A percentile compares a stretch with the other conserved stretches of the same genome.
Evolutionary conservation across 2,113 vertebrate species (phyloP).

Genomic region (Delphinapterus leucas): DNA sequence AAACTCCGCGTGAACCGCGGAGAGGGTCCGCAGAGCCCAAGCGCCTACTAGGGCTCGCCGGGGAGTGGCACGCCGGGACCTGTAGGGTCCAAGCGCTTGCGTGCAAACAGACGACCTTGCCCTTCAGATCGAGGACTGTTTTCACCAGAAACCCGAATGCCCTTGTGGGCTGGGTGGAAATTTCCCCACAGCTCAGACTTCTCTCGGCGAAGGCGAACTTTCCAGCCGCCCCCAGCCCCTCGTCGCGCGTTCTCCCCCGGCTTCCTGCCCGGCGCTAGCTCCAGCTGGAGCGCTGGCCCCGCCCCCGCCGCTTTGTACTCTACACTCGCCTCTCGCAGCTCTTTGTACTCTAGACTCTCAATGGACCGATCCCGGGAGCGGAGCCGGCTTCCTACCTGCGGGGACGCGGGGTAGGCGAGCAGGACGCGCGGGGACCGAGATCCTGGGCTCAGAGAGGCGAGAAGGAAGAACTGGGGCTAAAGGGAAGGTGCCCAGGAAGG

Average conservation of each 20-base stretch:
- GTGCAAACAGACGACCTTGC: background rate
- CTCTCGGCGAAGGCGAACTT: slow-evolving; percentile 63
- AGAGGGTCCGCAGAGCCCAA: background rate
- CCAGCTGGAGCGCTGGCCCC: slow-evolving; percentile 77
- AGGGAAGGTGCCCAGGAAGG: background rate
- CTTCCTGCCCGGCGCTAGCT: slow-evolving; percentile 68
- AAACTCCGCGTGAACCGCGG: background rate
- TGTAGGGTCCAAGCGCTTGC: background rate
- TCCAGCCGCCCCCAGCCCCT: slow-evolving; percentile 76
- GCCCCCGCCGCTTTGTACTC: slow-evolving; percentile 77
- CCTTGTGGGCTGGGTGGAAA: slow-evolving; percentile 71
- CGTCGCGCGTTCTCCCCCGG: slow-evolving; percentile 65
- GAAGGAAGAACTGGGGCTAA: background rate
- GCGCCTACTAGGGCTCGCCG: background rate
- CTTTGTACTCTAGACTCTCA: slow-evolving; percentile 74
- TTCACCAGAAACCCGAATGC: slow-evolving; percentile 39
- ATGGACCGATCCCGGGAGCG: slow-evolving; percentile 55
- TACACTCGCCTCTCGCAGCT: slow-evolving; percentile 35
- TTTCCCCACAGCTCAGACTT: slow-evolving; percentile 64
- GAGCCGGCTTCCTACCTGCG: slow-evolving; percentile 58
- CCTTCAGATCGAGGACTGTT: background rate
- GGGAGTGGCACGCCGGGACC: background rate
- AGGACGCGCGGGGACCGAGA: background rate
- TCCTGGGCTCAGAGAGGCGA: background rate
- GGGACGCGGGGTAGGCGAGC: slow-evolving; percentile 41